Evolutionary conservation across 2,888 invertebrate species (phyloP).

Genomic region (Cactoblastis cactorum): DNA sequence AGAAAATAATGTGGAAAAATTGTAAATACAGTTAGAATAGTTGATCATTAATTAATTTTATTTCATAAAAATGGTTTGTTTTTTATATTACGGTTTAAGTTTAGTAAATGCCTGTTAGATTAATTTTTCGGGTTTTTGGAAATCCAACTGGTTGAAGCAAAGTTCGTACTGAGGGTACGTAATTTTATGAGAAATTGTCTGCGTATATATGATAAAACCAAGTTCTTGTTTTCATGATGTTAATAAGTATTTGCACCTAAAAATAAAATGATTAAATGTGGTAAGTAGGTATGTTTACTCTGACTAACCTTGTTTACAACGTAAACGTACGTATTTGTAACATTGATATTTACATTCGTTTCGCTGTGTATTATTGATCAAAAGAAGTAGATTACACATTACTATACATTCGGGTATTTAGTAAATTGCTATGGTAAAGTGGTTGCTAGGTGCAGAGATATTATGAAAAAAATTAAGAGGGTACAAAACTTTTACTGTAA

Average conservation of each 20-base stretch:
- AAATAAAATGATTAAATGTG: neutral
- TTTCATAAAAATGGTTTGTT: slow-evolving; percentile 24
- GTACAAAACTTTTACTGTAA: no score
- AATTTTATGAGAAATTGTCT: neutral
- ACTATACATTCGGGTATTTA: neutral
- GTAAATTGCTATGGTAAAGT: no score
- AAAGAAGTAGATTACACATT: neutral
- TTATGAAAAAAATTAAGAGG: no score
- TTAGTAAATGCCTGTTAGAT: slow-evolving; percentile 32
- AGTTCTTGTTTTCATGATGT: no score
- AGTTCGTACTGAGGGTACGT: neutral
- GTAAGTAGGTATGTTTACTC: neutral
- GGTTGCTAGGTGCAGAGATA: no score
- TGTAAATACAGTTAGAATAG: slow-evolving; percentile 6
- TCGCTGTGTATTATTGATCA: neutral
- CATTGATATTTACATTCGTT: neutral
- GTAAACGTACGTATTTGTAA: neutral
- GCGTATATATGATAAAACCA: neutral
- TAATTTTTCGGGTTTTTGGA: slow-evolving; percentile 35
- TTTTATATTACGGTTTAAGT: slow-evolving; percentile 29
- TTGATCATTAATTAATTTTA: slow-evolving; percentile 16
- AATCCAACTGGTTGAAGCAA: slow-evolving; percentile 49
- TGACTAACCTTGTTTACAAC: neutral
- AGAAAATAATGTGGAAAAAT: slow-evolving; percentile 18
- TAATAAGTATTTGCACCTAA: no score